Evolutionary conservation across 1,140 invertebrate genomes (phyloP), one percentile per base, ranked within the genome.

Genomic region (Holotrichia oblita): DNA sequence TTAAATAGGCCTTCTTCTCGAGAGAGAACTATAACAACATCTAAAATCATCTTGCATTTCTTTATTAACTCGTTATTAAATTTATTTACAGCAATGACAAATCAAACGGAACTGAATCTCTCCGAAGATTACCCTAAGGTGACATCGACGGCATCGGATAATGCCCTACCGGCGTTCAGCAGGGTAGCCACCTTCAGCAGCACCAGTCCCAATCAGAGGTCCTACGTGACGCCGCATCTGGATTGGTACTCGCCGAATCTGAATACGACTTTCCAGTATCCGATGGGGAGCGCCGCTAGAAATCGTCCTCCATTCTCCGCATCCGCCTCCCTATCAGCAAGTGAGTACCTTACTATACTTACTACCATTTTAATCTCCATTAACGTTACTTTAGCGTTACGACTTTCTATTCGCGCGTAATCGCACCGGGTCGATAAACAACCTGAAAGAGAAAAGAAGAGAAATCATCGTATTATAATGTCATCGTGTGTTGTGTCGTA

Each of bases 131-230:
- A 83, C 44, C 80, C 81, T 8, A 84, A 84, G 78, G 81, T 81
- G 41, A 77, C 82, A 6, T 80, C 83, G 6, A 72, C 84, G 0
- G 77, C 80, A 0, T 73, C 79, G 10, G 80, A 75, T 17, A 79
- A 77, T 27, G 73, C 84, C 3, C 80, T 86, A 34, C 85, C 85
- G 40, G 85, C 79, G 14, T 86, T 86, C 81, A 85, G 82, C 75
- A 80, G 85, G 64, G 73, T 85, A 2, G 79, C 83, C 9, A 74
- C 83, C 9, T 78, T 74, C 82, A 10, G 61, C 73, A 81, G 81
- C 61, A 79, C 76, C 20, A 82, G 80, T 27, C 75, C 75, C 59
- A 80, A 79, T 22, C 69, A 81, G 14, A 77, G 77, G 42, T 73
- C 79, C 10, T 83, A 83, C 48, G 34, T 79, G 0, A 64, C 80